Evolutionary conservation across 1,140 invertebrate species (phyloP).

Genomic region (Oscheius sp.): DNA sequence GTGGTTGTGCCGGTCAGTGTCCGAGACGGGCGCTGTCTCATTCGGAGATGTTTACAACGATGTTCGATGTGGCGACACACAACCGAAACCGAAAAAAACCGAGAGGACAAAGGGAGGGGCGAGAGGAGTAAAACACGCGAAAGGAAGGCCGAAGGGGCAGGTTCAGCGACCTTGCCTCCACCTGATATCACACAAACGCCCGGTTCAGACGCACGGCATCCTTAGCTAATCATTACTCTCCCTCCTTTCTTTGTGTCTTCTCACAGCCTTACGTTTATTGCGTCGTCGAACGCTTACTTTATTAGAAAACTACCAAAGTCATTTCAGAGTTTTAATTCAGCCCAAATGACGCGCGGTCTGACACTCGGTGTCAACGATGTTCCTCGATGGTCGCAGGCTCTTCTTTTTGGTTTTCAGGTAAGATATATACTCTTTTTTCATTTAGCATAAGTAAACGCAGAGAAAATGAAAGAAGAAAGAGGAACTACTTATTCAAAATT

Average conservation of each 20-base stretch:
- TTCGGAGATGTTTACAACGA: too few relatives aligned
- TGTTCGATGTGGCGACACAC: too few relatives aligned
- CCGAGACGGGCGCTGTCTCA: too few relatives aligned
- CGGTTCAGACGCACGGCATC: too few relatives aligned
- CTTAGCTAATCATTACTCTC: too few relatives aligned
- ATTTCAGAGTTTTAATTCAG: too few relatives aligned
- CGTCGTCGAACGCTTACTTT: not conserved
- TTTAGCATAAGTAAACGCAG: not conserved
- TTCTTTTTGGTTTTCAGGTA: constrained; percentile 38
- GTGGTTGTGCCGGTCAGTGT: too few relatives aligned
- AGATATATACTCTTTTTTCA: not conserved
- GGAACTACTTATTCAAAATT: not conserved
- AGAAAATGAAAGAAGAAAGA: not conserved
- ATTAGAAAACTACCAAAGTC: too few relatives aligned
- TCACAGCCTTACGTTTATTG: not conserved
- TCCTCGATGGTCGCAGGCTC: constrained; percentile 5
- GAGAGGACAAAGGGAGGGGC: too few relatives aligned
- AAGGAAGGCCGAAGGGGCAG: too few relatives aligned
- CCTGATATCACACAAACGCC: not conserved
- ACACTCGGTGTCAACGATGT: constrained; percentile 36
- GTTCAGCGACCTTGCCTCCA: not conserved
- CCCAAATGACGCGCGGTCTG: constrained; percentile 19
- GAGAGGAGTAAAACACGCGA: too few relatives aligned
- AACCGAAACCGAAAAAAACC: too few relatives aligned
- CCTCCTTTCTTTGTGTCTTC: not conserved